Percentiles rank a stretch among this genome's conserved stretches.
phyloP scores from a whole-genome alignment of 2,113 vertebrate species.

The Ophthalmolycus amberensis region DNA sequence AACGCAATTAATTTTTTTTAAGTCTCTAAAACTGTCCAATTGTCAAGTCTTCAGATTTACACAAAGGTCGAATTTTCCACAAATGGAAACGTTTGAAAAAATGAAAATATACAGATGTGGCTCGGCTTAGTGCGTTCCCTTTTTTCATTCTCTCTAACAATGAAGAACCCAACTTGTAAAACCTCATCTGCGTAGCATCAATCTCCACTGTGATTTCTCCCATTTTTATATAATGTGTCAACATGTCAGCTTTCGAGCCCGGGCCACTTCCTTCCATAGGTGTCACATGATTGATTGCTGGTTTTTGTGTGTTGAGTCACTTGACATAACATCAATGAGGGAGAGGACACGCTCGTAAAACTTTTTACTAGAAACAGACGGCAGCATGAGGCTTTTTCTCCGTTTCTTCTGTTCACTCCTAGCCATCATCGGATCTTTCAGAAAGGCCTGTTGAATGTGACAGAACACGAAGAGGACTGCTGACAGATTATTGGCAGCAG shows the following conservation, averaged over 20 bases:
- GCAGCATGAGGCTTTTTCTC: constrained; percentile 34
- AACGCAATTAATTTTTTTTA: not conserved
- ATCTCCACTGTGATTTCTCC: constrained; percentile 16
- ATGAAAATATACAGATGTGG: constrained; percentile 54
- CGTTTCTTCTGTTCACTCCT: constrained; percentile 23
- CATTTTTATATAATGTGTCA: constrained; percentile 35
- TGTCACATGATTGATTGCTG: constrained; percentile 46
- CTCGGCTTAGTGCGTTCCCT: constrained; percentile 17
- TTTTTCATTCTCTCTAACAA: constrained; percentile 13
- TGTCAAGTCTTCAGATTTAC: not conserved
- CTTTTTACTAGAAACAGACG: constrained; percentile 53
- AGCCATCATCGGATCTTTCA: constrained; percentile 33
- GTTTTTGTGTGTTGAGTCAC: constrained; percentile 43
- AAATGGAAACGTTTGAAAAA: constrained; percentile 8
- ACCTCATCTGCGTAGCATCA: constrained; percentile 44
- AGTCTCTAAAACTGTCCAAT: not conserved
- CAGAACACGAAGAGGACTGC: not conserved
- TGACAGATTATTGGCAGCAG: constrained; percentile 22
- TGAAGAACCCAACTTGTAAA: constrained; percentile 39
- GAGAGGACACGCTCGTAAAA: constrained; percentile 55
- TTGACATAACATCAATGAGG: constrained; percentile 50
- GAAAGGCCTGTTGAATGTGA: constrained; percentile 32
- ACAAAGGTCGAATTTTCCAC: not conserved
- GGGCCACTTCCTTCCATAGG: constrained; percentile 34
- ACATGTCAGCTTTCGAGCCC: constrained; percentile 32